Percentiles rank a stretch among this genome's conserved stretches.
These are phyloP conservation scores for Chymomyza costata DNA, from an alignment of 1,140 invertebrate genomes.

Conservation along the genomic window DNA sequence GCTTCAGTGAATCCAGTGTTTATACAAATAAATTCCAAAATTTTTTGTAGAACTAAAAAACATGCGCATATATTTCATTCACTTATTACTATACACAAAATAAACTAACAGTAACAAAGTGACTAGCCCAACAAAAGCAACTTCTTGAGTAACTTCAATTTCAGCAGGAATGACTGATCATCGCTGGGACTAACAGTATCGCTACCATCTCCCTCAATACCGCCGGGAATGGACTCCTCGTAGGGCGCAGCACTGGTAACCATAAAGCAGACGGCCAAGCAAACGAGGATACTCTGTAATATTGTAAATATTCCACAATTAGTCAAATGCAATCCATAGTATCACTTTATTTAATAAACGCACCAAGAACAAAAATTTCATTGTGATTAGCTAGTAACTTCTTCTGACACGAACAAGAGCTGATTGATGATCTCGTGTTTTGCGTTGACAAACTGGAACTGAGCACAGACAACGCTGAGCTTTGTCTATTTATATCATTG, in stretches of 20 bases:
- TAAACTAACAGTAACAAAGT: conserved; percentile 35
- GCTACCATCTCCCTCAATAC: conserved; percentile 57
- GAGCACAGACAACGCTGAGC: conserved; percentile 37
- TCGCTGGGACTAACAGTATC: conserved; percentile 52
- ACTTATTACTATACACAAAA: conserved; percentile 31
- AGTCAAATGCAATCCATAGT: conserved; percentile 13
- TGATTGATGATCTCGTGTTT: conserved; percentile 45
- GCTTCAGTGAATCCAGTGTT: too few species aligned
- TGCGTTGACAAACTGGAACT: conserved; percentile 56
- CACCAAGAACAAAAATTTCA: conserved; percentile 70
- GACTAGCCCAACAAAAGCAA: conserved; percentile 61
- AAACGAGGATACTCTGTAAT: conserved; percentile 59
- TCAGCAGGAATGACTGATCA: conserved; percentile 61
- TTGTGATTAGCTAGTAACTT: conserved; percentile 31
- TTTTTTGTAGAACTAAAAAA: too few species aligned
- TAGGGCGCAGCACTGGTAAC: conserved; percentile 53
- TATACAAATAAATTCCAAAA: too few species aligned
- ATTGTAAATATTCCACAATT: conserved; percentile 11
- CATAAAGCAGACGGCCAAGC: conserved; percentile 52
- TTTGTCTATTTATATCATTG: conserved; percentile 56
- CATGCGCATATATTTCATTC: conserved; percentile 1
- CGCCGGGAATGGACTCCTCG: conserved; percentile 64
- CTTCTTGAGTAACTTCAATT: conserved; percentile 64
- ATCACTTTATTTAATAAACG: conserved; percentile 15
- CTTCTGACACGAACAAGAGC: conserved; percentile 5